Conservation (phyloP, 2,888 invertebrate species). For the Frankliniella fusca region DNA sequence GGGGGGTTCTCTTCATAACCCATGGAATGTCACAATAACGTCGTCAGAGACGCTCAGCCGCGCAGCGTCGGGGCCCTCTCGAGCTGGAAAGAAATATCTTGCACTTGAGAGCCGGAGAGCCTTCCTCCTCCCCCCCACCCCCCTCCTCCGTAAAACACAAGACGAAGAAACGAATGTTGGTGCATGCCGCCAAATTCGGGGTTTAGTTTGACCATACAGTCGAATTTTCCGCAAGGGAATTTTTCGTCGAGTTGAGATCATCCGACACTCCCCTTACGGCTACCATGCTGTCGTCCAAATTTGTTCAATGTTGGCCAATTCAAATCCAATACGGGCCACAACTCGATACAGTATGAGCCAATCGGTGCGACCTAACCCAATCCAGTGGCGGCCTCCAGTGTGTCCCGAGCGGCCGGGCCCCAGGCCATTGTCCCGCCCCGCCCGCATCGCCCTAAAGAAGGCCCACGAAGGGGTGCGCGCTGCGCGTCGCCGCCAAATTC, state of each 20-base stretch:
- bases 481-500: too few relatives aligned
- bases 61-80: neutral
- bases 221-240: neutral
- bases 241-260: too few relatives aligned
- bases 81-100: neutral
- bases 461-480: too few relatives aligned
- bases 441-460: too few relatives aligned
- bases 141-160: neutral
- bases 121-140: neutral
- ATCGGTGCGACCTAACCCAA: slow-evolving; percentile 19
- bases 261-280: neutral
- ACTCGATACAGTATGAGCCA: slow-evolving; percentile 20
- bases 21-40: slow-evolving; percentile 13
- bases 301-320: neutral
- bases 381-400: neutral
- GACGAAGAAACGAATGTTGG: neutral
- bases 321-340: slow-evolving; percentile 11
- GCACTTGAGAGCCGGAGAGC: neutral
- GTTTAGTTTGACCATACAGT: neutral
- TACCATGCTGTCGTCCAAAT: neutral
- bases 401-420: neutral
- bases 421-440: neutral
- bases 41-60: neutral
- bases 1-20: neutral
- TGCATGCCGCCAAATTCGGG: neutral